A percentile compares a stretch with the other conserved stretches of the same genome.
These are phyloP conservation scores for Achroia grisella DNA, from an alignment of 1,140 invertebrate species.

Conservation along the genomic window DNA sequence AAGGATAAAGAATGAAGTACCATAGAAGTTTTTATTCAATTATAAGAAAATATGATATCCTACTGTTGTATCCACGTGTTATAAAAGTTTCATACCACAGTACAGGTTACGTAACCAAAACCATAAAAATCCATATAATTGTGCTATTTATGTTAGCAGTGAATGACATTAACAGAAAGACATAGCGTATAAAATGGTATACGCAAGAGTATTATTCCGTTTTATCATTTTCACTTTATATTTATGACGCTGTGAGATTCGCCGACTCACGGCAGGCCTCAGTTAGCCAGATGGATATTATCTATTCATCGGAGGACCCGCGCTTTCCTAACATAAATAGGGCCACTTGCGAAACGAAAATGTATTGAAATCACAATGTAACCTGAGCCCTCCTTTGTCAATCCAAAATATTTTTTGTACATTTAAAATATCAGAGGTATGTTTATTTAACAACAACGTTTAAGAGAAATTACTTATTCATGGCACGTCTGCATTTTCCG, in stretches of 20 bases:
- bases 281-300: constrained; percentile 53
- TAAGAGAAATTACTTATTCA: constrained; percentile 56
- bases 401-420: constrained; percentile 48
- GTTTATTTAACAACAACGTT: constrained; percentile 55
- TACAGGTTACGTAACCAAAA: no score
- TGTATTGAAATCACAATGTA: constrained; percentile 68
- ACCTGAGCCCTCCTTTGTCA: constrained; percentile 49
- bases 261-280: constrained; percentile 49
- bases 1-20: no score
- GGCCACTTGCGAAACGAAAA: constrained; percentile 58
- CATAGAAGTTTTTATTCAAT: no score
- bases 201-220: constrained; percentile 16
- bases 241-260: constrained; percentile 42
- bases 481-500: constrained; percentile 31
- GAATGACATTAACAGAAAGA: no score
- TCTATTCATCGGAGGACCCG: constrained; percentile 60
- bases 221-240: constrained; percentile 13
- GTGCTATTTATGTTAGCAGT: no score
- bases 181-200: no score
- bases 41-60: no score
- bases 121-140: no score
- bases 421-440: constrained; percentile 47
- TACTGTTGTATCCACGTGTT: no score
- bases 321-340: constrained; percentile 51
- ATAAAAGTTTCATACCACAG: no score